These are phyloP conservation scores for Mythimna albipuncta DNA, from an alignment of 2,888 invertebrate genomes.

Conservation along the genomic window DNA sequence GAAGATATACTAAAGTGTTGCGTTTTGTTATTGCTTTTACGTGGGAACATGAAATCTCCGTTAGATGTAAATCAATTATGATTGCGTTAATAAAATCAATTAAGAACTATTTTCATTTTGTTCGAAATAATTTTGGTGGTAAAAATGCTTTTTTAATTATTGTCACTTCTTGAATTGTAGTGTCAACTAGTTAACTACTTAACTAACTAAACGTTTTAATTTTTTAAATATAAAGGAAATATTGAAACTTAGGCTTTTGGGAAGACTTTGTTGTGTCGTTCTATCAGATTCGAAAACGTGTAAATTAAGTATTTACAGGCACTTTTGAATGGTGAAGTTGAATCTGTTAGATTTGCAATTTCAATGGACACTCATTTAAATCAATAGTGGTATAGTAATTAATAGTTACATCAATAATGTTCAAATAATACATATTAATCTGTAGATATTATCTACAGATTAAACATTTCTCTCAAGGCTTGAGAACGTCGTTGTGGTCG, in stretches of 20 bases:
- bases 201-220: conserved; percentile 6
- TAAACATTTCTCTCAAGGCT: too few relatives aligned
- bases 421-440: too few relatives aligned
- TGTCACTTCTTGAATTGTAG: background rate
- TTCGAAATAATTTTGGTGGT: background rate
- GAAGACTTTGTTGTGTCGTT: background rate
- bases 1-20: background rate
- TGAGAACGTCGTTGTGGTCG: too few relatives aligned
- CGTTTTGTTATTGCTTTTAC: conserved; percentile 32
- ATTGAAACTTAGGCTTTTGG: conserved; percentile 30
- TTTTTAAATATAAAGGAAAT: background rate
- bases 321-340: too few relatives aligned
- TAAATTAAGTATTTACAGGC: too few relatives aligned
- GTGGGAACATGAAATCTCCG: too few relatives aligned
- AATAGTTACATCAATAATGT: too few relatives aligned
- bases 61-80: background rate
- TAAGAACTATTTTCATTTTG: background rate
- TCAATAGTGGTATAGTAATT: too few relatives aligned
- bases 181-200: background rate
- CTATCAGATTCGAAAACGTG: background rate
- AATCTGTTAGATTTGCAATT: too few relatives aligned
- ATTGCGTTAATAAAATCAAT: background rate
- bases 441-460: too few relatives aligned
- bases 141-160: background rate
- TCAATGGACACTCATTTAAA: too few relatives aligned